These are phyloP conservation scores for Pristiophorus japonicus DNA, from an alignment of 2,113 vertebrate species.

Conservation along the genomic window DNA sequence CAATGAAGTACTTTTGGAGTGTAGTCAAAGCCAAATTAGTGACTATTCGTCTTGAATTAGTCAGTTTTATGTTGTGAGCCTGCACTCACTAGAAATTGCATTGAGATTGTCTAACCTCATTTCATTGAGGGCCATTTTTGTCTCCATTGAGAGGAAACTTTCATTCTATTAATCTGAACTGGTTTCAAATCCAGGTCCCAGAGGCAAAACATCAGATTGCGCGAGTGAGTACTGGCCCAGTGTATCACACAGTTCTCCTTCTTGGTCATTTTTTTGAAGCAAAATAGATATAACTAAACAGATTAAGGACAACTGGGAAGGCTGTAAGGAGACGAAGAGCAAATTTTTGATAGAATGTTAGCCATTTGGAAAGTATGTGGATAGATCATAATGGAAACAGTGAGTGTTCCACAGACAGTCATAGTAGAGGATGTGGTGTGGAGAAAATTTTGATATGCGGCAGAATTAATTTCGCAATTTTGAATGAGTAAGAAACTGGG, in stretches of 20 bases:
- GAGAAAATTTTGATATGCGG: neutral
- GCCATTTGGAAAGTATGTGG: neutral
- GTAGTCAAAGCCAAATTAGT: constrained; percentile 12
- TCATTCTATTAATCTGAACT: neutral
- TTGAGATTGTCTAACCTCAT: too few relatives aligned
- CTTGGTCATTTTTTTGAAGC: neutral
- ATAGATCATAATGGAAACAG: neutral
- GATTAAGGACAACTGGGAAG: neutral
- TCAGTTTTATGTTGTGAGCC: neutral
- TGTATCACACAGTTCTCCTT: neutral
- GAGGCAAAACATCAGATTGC: neutral
- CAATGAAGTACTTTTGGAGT: too few relatives aligned
- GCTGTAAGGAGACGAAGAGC: neutral
- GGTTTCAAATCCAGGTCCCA: neutral
- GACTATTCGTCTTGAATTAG: neutral
- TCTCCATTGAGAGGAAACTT: neutral
- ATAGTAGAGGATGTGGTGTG: neutral
- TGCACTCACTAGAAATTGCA: neutral
- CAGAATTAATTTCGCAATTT: neutral
- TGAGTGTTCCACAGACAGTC: neutral
- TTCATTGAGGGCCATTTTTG: neutral
- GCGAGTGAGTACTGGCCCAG: neutral
- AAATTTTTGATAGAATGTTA: neutral
- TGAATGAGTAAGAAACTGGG: neutral
- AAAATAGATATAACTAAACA: neutral